A percentile compares a stretch with the other conserved stretches of the same genome.
Conservation (phyloP, 2,888 invertebrate species). For the Drosophila kambysellisi region DNA sequence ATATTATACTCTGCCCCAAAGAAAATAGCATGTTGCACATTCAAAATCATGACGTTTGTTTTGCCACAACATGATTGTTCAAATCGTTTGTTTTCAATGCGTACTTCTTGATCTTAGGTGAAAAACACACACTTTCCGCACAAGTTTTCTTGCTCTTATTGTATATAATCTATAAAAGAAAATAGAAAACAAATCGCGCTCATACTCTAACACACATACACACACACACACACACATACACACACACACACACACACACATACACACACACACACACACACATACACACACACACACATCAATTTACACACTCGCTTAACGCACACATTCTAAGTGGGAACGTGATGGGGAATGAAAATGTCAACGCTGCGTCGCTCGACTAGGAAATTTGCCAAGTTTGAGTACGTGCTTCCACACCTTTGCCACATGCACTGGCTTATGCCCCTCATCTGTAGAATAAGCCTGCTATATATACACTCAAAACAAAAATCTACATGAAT, state of each 20-base stretch:
- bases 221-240: constrained; percentile 1
- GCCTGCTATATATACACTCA: constrained; percentile 46
- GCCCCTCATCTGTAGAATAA: constrained; percentile 8
- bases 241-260: constrained; percentile 2
- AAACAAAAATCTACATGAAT: not conserved
- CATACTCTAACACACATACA: not conserved
- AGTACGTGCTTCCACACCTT: constrained; percentile 46
- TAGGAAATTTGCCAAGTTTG: constrained; percentile 47
- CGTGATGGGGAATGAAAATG: constrained; percentile 36
- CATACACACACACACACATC: not conserved
- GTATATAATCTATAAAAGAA: not conserved
- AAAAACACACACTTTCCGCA: not conserved
- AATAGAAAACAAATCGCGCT: not conserved
- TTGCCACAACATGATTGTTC: not conserved
- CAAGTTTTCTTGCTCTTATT: not conserved
- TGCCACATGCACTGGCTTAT: not conserved
- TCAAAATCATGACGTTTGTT: not conserved
- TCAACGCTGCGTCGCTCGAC: constrained; percentile 41
- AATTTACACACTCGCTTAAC: constrained; percentile 5
- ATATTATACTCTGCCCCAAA: not conserved
- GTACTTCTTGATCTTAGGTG: not conserved
- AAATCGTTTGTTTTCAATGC: not conserved
- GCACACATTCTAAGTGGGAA: constrained; percentile 6
- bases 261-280: not conserved
- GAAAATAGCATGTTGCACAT: not conserved